A percentile compares a stretch with the other conserved stretches of the same genome.
phyloP scores from a whole-genome alignment of 2,797 vertebrate genomes.

The Gymnothorax reevesii region DNA sequence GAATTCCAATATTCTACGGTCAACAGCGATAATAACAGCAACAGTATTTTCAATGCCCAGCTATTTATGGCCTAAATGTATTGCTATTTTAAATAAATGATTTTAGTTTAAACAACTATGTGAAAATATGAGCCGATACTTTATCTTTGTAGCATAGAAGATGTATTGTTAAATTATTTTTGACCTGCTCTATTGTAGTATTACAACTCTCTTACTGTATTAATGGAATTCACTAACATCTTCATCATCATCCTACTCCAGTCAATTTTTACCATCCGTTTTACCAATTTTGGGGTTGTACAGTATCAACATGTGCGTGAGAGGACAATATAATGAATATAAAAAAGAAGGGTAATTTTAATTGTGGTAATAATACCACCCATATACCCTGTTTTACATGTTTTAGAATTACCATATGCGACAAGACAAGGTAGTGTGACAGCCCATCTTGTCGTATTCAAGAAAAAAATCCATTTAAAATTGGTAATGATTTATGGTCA shows the following conservation, averaged over 20 bases:
- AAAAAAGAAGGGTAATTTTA: not conserved
- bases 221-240: not conserved
- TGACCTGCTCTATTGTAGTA: no score
- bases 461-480: not conserved
- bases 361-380: not conserved
- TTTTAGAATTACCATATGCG: not conserved
- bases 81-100: no score
- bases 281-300: not conserved
- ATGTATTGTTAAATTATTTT: no score
- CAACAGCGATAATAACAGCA: no score
- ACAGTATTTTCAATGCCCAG: no score
- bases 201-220: no score
- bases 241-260: not conserved
- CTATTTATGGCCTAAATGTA: no score
- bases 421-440: not conserved
- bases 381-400: not conserved
- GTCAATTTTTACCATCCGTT: not conserved
- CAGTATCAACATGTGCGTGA: not conserved
- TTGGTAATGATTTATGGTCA: not conserved
- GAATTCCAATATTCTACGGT: no score
- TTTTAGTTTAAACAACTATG: no score
- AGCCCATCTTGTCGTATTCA: not conserved
- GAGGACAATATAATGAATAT: not conserved
- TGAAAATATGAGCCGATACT: no score
- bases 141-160: not conserved